Evolutionary conservation across 2,797 vertebrate genomes (phyloP).

Genomic region (Streptopelia turtur): DNA sequence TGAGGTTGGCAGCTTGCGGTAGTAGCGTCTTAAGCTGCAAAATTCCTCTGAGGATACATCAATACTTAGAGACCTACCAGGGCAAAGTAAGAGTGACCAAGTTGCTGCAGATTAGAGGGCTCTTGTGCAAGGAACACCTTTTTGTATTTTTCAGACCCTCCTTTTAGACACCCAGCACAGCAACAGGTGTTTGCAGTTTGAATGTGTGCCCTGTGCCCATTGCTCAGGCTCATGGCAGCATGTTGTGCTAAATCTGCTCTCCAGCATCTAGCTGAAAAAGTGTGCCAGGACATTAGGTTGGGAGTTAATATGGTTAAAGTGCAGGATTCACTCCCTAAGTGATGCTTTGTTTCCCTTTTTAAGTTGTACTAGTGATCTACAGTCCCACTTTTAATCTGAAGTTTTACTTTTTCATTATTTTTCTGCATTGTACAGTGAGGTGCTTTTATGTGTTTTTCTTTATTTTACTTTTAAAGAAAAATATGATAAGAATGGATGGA

Average conservation of each 20-base stretch:
- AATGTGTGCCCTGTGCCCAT: neutral
- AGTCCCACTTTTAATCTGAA: neutral
- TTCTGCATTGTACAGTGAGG: neutral
- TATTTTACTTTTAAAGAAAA: neutral
- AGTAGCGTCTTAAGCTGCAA: neutral
- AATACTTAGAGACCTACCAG: neutral
- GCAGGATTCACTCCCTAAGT: neutral
- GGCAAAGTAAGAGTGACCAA: neutral
- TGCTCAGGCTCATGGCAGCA: neutral
- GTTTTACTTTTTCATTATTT: neutral
- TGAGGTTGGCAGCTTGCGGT: neutral
- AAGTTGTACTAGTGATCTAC: neutral
- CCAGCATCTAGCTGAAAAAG: neutral
- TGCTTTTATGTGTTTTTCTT: neutral
- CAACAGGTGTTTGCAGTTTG: neutral
- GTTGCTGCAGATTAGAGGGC: neutral
- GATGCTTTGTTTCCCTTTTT: neutral
- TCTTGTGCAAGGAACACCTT: neutral
- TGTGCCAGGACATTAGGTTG: neutral
- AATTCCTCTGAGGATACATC: neutral
- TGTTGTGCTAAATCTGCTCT: neutral
- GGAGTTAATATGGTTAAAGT: neutral
- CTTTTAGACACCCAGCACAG: neutral
- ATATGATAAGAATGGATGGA: neutral
- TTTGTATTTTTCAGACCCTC: neutral